Conservation (phyloP, 2,797 vertebrate species). For the Siniperca undulata region DNA sequence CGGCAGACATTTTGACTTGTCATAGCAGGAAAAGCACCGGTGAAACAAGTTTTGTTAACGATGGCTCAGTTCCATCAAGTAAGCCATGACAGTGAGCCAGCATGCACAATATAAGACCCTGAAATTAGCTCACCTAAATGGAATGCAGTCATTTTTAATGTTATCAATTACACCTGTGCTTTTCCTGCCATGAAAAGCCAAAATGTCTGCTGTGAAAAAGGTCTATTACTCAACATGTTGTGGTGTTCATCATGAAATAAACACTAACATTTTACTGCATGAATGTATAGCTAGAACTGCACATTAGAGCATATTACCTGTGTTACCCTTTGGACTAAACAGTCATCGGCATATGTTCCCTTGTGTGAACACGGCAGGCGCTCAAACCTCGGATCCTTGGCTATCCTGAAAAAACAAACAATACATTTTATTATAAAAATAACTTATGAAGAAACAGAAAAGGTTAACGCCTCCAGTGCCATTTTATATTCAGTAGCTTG, state of each 20-base stretch:
- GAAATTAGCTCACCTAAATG: neutral
- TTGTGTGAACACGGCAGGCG: slow-evolving; percentile 94
- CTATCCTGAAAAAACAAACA: slow-evolving; percentile 86
- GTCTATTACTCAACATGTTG: neutral
- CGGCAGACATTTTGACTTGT: too few species aligned
- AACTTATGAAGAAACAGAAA: neutral
- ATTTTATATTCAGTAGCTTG: neutral
- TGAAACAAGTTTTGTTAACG: too few species aligned
- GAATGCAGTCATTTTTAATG: neutral
- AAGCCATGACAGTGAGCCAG: neutral
- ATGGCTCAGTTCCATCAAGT: too few species aligned
- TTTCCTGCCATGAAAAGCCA: neutral
- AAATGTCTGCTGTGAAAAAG: neutral
- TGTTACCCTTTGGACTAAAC: slow-evolving; percentile 96
- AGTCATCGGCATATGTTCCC: slow-evolving; percentile 98
- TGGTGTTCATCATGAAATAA: neutral
- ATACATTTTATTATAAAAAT: neutral
- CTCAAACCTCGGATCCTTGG: slow-evolving; percentile 97
- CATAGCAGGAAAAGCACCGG: too few species aligned
- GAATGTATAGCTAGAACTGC: neutral
- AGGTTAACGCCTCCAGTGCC: neutral
- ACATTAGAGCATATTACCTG: slow-evolving; percentile 87
- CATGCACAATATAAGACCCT: neutral
- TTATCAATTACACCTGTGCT: neutral
- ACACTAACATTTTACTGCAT: neutral